Percentiles rank a stretch among this genome's conserved stretches.
phyloP scores from a whole-genome alignment of 2,888 invertebrate species.

The Bombylius discolor region DNA sequence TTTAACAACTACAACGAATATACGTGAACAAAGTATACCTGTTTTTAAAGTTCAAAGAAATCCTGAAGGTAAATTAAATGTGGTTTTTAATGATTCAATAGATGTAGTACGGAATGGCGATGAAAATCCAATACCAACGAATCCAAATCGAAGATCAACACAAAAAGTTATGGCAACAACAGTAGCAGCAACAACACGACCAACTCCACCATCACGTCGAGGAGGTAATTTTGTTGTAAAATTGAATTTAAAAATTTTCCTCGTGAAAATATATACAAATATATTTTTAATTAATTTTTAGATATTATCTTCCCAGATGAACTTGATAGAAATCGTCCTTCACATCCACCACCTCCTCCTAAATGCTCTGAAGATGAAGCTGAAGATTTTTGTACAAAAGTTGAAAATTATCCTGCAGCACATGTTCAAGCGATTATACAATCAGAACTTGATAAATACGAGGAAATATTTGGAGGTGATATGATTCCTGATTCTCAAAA shows the following conservation, averaged over 20 bases:
- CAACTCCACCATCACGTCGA: background rate
- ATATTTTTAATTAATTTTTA: background rate
- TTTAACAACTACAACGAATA: no score
- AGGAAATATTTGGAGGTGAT: slow-evolving; percentile 29
- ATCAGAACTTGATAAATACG: slow-evolving; percentile 19
- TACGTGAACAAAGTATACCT: slow-evolving; percentile 10
- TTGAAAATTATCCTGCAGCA: slow-evolving; percentile 36
- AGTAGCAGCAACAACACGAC: background rate
- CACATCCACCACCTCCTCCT: no score
- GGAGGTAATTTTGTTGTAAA: background rate
- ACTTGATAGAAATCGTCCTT: background rate
- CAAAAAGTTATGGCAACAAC: background rate
- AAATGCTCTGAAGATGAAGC: slow-evolving; percentile 15
- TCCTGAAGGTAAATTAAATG: slow-evolving; percentile 31
- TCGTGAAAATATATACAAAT: background rate
- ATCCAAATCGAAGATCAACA: background rate
- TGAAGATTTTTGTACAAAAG: slow-evolving; percentile 36
- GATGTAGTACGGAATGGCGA: slow-evolving; percentile 21
- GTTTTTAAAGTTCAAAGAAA: slow-evolving; percentile 32
- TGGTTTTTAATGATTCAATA: slow-evolving; percentile 30
- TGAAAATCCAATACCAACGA: background rate
- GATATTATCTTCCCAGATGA: slow-evolving; percentile 18
- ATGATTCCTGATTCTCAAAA: slow-evolving; percentile 21
- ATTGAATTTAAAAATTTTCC: background rate
- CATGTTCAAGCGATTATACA: slow-evolving; percentile 25